A percentile compares a stretch with the other conserved stretches of the same genome.
Conservation (phyloP, 2,113 vertebrate species). For the Chunga burmeisteri region DNA sequence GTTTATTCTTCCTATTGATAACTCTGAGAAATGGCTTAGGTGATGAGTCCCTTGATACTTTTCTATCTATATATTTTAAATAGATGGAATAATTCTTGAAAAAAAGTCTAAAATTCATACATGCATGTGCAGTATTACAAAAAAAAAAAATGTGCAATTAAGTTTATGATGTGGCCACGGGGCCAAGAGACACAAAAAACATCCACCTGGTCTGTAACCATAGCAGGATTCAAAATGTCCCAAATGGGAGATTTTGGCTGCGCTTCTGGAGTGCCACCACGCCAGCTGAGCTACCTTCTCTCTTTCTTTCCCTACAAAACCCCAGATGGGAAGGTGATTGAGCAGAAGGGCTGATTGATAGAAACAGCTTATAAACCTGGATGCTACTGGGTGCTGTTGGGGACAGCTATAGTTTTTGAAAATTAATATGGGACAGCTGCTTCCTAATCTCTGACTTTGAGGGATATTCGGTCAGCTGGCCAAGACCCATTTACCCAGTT, state of each 20-base stretch:
- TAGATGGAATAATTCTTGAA: background rate
- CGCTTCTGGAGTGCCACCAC: background rate
- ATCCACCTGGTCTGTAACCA: background rate
- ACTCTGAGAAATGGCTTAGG: background rate
- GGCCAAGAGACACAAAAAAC: background rate
- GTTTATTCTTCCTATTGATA: background rate
- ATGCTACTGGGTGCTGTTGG: background rate
- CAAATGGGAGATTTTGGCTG: background rate
- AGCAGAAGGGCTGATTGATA: background rate
- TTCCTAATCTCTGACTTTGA: background rate
- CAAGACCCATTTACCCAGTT: background rate
- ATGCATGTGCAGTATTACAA: too few species aligned
- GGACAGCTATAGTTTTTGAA: background rate
- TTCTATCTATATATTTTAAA: background rate
- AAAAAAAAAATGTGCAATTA: background rate
- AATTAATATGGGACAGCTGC: background rate
- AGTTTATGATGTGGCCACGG: accelerated
- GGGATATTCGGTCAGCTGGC: background rate
- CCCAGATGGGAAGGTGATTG: background rate
- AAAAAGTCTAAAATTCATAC: background rate
- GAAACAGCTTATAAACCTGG: background rate
- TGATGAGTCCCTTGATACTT: background rate
- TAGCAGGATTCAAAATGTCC: background rate
- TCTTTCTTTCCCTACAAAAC: background rate
- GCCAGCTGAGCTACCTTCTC: background rate